Base-by-base conservation (phyloP, 2,888 invertebrate genomes). In the Agrilus mali region DNA sequence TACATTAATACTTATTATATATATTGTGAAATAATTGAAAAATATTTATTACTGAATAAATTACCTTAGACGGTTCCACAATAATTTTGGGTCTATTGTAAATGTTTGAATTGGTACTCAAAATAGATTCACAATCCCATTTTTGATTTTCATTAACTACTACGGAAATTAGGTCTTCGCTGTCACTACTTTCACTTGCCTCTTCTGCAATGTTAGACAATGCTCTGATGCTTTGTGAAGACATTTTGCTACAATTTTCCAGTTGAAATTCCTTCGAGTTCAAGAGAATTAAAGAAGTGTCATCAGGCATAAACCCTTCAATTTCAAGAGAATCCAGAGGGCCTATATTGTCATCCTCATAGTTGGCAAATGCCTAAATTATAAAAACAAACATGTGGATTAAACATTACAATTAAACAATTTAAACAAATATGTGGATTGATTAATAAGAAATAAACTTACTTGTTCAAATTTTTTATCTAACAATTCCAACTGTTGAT, bases 61-160 rank as follows among this genome's bases (percentile, higher is more conserved):
- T 20, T 20, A 79, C 81, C 65, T 73, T 77, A 0, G 27, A 2
- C 2, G 80, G 78, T 57, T 86, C 88, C 38, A 76, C 73, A 41
- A 94, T 92, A 16, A 90, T 56, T 62, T 86, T 88, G 0, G 96
- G 96, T 68, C 88, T 89, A 68, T 96, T 95, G 64, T 90, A 92
- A 41, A 86, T 71, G 60, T 84, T 95, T 7, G 93, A 93, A 63
- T 89, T 89, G 0, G 89, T 93, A 15, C 87, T 86, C 5, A 94
- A 68, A 52, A 94, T 84, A 43, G 87, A 87, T 69, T 94, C 86
- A 58, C 94, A 94, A 67, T 95, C 94, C 86, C 86, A 92, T 62
- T 79, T 82, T 49, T 78, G 74, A 51, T 78, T 75, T 41, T 78
- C 74, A 22, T 78, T 73, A 1, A 82, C 76, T 49, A 78, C 68